Evolutionary conservation across 1,140 invertebrate genomes (phyloP).

Genomic region (Monomorium pharaonis): DNA sequence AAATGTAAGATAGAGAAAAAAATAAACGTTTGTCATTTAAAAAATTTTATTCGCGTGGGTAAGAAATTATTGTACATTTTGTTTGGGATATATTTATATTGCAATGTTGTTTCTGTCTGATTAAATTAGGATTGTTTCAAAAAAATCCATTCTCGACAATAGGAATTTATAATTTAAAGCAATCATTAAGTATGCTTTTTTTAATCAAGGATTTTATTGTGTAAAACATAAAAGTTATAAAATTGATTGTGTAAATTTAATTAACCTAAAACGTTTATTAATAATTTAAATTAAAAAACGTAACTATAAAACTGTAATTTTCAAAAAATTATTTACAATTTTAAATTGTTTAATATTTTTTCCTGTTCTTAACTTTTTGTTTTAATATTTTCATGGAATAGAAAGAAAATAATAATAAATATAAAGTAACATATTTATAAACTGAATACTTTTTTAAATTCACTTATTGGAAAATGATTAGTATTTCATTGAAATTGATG

Average conservation of each 20-base stretch:
- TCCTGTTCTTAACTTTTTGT: background rate
- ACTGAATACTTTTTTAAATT: background rate
- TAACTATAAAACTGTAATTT: background rate
- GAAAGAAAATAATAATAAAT: background rate
- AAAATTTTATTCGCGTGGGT: background rate
- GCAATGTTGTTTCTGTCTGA: slow-evolving; percentile 9
- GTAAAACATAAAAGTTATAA: background rate
- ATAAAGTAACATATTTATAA: background rate
- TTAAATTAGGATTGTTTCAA: slow-evolving; percentile 10
- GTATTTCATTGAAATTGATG: background rate
- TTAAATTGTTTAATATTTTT: background rate
- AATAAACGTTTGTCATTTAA: background rate
- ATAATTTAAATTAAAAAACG: background rate
- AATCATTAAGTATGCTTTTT: slow-evolving; percentile 8
- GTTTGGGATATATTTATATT: background rate
- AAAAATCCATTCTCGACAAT: slow-evolving; percentile 20
- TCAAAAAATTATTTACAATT: background rate
- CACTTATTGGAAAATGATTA: background rate
- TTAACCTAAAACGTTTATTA: background rate
- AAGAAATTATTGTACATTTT: background rate
- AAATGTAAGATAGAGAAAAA: background rate
- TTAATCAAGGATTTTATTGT: background rate
- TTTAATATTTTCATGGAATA: background rate
- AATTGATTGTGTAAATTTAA: background rate
- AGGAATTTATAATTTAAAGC: background rate